phyloP scores from a whole-genome alignment of 1,140 invertebrate genomes.

The Pseudomyrmex flavicornis region DNA sequence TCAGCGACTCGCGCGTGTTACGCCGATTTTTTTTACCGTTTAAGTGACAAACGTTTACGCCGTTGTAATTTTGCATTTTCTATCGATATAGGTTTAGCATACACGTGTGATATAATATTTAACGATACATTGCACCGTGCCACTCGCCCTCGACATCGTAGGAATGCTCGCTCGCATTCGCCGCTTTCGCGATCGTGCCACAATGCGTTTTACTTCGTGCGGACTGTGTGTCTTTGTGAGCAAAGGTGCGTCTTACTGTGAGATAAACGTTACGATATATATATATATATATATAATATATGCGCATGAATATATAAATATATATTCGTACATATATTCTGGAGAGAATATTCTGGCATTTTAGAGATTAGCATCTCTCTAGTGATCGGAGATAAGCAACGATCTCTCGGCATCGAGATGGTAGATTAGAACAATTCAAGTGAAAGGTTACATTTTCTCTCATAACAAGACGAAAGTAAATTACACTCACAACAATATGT shows the following conservation, averaged over 20 bases:
- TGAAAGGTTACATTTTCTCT: neutral
- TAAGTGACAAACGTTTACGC: constrained; percentile 11
- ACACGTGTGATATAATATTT: neutral
- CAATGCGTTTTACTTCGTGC: constrained; percentile 40
- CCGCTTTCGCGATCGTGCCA: constrained; percentile 16
- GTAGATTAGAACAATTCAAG: neutral
- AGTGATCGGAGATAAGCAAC: constrained; percentile 9
- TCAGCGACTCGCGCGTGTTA: constrained; percentile 30
- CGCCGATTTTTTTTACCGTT: neutral
- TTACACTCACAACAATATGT: too few species aligned
- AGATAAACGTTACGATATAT: constrained; percentile 23
- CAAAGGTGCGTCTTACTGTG: constrained; percentile 23
- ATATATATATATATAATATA: too few species aligned
- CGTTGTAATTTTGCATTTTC: neutral
- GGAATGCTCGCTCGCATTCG: constrained; percentile 32
- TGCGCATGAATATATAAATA: too few species aligned
- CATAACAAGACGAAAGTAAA: too few species aligned
- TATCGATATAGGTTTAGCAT: constrained; percentile 11
- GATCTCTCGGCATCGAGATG: constrained; percentile 6
- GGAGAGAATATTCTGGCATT: constrained; percentile 25
- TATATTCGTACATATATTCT: constrained; percentile 13
- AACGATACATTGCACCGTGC: constrained; percentile 1
- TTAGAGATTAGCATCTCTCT: constrained; percentile 32
- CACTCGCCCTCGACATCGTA: constrained; percentile 7
- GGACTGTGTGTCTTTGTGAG: neutral